Conservation (phyloP, 2,888 invertebrate species). For the Petrophora chlorosata region DNA sequence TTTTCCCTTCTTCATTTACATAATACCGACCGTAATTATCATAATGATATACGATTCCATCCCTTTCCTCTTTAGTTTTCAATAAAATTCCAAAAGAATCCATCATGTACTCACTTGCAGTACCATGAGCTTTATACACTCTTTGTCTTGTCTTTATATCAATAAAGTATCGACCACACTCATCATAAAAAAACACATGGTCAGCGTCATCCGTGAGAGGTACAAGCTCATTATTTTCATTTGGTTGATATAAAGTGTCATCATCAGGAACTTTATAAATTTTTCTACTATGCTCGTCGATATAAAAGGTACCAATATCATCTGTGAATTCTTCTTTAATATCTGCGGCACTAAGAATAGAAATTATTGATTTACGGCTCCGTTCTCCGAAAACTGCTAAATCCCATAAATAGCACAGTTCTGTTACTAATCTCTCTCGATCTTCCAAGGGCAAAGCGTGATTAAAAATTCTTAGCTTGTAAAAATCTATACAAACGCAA, state of each 20-base stretch:
- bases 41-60: constrained; percentile 66
- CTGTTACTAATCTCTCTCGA: constrained; percentile 68
- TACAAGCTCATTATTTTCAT: constrained; percentile 67
- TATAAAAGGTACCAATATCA: constrained; percentile 65
- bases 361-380: constrained; percentile 68
- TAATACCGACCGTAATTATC: constrained; percentile 76
- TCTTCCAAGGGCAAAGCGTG: constrained; percentile 60
- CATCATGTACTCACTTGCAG: constrained; percentile 75
- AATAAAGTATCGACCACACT: constrained; percentile 73
- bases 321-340: constrained; percentile 70
- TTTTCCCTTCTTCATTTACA: constrained; percentile 65
- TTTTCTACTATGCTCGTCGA: constrained; percentile 71
- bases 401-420: constrained; percentile 71
- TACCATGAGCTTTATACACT: constrained; percentile 68
- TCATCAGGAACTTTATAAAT: constrained; percentile 65
- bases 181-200: constrained; percentile 71
- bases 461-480: constrained; percentile 70
- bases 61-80: constrained; percentile 67
- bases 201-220: constrained; percentile 63
- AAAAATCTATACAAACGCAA: constrained; percentile 69
- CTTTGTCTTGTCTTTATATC: constrained; percentile 61
- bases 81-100: constrained; percentile 65
- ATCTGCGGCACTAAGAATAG: constrained; percentile 69
- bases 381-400: constrained; percentile 63
- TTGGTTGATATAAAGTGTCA: constrained; percentile 62